Conservation (phyloP, 2,797 vertebrate genomes). For the Poecilia velifera region DNA sequence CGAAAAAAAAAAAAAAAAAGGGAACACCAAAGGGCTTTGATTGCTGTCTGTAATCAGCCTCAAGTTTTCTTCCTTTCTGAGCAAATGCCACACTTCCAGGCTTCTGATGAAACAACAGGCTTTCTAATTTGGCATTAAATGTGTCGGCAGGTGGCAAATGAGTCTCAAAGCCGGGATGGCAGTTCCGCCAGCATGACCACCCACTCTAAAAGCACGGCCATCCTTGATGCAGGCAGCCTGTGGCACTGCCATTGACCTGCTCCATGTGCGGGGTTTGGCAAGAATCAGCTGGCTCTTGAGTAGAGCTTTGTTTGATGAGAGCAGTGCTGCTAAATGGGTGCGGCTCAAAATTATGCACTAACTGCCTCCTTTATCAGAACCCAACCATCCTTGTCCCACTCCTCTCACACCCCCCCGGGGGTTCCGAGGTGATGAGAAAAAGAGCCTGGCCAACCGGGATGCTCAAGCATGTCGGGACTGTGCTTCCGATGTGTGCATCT, state of each 20-base stretch:
- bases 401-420: constrained; percentile 38
- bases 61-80: constrained; percentile 43
- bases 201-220: constrained; percentile 57
- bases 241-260: constrained; percentile 62
- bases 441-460: constrained; percentile 40
- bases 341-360: constrained; percentile 58
- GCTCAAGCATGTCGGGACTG: constrained; percentile 28
- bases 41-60: constrained; percentile 52
- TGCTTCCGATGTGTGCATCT: constrained; percentile 22
- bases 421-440: constrained; percentile 48
- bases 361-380: constrained; percentile 71
- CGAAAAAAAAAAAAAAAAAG: constrained; percentile 25
- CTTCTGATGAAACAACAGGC: constrained; percentile 69
- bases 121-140: constrained; percentile 74
- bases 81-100: constrained; percentile 41
- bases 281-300: constrained; percentile 52
- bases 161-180: constrained; percentile 56
- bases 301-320: constrained; percentile 60
- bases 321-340: constrained; percentile 49
- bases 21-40: constrained; percentile 47
- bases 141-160: constrained; percentile 72
- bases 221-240: constrained; percentile 62
- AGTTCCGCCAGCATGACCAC: constrained; percentile 59
- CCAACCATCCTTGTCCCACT: constrained; percentile 66
- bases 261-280: constrained; percentile 36